Evolutionary conservation across 2,888 invertebrate species (phyloP), one percentile per base, ranked within the genome.

Genomic region (Lasioglossum vierecki): DNA sequence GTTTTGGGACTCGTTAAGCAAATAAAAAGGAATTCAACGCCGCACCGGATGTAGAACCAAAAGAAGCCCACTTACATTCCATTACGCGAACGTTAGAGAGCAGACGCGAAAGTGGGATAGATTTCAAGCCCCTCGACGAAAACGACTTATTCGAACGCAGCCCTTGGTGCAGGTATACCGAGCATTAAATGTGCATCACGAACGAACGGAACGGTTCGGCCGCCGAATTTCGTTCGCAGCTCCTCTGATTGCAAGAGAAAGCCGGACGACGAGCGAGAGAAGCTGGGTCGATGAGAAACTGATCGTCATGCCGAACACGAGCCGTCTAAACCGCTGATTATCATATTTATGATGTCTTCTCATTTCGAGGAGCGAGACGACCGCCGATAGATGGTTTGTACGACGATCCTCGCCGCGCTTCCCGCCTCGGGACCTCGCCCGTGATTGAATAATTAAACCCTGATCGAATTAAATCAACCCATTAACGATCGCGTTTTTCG

Each of bases 281-380:
- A n/a, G 2, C 15, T 8, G 78, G 74, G 72, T 85, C 84, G 78
- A 85, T 80, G 83, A 77, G 85, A 82, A 88, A 83, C 87, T 91
- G 83, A 91, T 91, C 90, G 87, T 88, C 89, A 92, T 92, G 89
- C 89, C 81, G 83, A 89, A 90, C 90, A 90, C 91, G 91, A 85
- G 84, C 83, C 83, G 84, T 85, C 89, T 92, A 93, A 92, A 91
- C 88, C 88, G 87, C 79, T 90, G 91, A 92, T 93, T 92, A 92
- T 91, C 92, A 91, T 93, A 92, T 92, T 93, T 92, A 92, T 91
- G 89, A 91, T 90, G 88, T 89, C 87, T 88, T 85, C 85, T 79
- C 86, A 84, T 88, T 88, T 84, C 82, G 68, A 26, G 39, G 76
- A 73, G 26, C 30, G 73, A 82, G 76, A 63, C 75, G 49, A 60